phyloP scores from a whole-genome alignment of 64 coral and sea anemone species.

The Montipora capricornis region DNA sequence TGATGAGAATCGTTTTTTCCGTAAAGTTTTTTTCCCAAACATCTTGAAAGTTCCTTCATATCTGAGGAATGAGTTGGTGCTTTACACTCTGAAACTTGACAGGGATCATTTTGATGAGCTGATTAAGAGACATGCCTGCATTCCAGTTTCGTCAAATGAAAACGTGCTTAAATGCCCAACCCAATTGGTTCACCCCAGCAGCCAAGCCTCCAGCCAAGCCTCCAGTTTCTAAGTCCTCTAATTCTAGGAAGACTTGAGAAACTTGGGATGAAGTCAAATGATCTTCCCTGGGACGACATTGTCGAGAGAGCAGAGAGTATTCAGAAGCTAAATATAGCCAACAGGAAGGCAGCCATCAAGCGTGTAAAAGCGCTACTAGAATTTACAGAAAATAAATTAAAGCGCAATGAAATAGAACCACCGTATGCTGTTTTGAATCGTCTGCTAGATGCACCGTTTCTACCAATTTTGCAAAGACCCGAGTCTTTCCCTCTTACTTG shows the following conservation, averaged over 20 bases:
- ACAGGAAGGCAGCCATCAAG: neutral
- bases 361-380: constrained; percentile 51
- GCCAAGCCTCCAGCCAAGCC: no score
- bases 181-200: constrained; percentile 67
- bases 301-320: constrained; percentile 77
- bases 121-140: constrained; percentile 47
- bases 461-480: constrained; percentile 80
- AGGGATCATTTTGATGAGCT: constrained; percentile 31
- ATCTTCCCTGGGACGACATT: constrained; percentile 66
- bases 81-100: constrained; percentile 49
- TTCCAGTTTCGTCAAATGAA: constrained; percentile 63
- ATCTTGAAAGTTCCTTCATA: neutral
- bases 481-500: constrained; percentile 70
- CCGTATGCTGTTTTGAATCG: neutral
- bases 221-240: neutral
- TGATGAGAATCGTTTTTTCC: constrained; percentile 48
- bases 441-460: constrained; percentile 56
- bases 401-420: neutral
- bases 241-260: constrained; percentile 52
- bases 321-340: neutral
- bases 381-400: constrained; percentile 41
- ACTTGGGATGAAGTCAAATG: constrained; percentile 73
- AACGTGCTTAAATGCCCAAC: constrained; percentile 43
- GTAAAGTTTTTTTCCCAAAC: constrained; percentile 72
- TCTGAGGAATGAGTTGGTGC: constrained; percentile 40